Conservation (phyloP, 2,797 vertebrate species). For the Rhinophrynus dorsalis region DNA sequence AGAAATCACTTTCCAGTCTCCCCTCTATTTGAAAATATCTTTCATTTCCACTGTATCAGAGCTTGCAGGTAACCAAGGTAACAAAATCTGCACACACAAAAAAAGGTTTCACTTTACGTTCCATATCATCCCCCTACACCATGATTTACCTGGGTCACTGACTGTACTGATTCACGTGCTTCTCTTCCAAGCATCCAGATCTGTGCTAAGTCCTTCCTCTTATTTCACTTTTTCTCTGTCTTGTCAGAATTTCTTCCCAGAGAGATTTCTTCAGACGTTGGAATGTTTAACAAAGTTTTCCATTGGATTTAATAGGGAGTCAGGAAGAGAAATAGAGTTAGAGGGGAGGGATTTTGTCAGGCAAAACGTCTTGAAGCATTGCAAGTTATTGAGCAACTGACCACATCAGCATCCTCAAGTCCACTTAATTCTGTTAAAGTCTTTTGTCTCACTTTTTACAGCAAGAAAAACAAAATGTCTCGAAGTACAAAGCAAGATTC, state of each 20-base stretch:
- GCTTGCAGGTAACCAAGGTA: background rate
- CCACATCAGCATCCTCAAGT: slow-evolving; percentile 9
- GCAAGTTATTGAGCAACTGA: background rate
- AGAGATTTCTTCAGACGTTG: slow-evolving; percentile 5
- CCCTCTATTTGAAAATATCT: too few relatives aligned
- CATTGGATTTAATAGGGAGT: slow-evolving; percentile 26
- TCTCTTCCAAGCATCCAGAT: slow-evolving; percentile 5
- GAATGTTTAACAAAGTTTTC: slow-evolving; percentile 41
- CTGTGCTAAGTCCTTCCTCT: background rate
- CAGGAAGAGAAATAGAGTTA: background rate
- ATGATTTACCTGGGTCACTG: background rate
- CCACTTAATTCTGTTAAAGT: background rate
- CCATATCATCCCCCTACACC: background rate
- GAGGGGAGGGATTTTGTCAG: slow-evolving; percentile 9
- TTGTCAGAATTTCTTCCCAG: slow-evolving; percentile 8
- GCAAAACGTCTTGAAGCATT: background rate
- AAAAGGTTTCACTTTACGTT: background rate
- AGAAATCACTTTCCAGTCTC: background rate
- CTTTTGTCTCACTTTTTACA: background rate
- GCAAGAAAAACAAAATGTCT: background rate
- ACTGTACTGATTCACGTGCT: background rate
- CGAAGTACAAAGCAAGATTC: background rate
- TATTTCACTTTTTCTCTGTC: background rate
- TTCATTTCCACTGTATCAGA: slow-evolving; percentile 16
- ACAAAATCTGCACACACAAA: background rate